phyloP scores from a whole-genome alignment of 2,888 invertebrate genomes.

The Aricia artaxerxes region DNA sequence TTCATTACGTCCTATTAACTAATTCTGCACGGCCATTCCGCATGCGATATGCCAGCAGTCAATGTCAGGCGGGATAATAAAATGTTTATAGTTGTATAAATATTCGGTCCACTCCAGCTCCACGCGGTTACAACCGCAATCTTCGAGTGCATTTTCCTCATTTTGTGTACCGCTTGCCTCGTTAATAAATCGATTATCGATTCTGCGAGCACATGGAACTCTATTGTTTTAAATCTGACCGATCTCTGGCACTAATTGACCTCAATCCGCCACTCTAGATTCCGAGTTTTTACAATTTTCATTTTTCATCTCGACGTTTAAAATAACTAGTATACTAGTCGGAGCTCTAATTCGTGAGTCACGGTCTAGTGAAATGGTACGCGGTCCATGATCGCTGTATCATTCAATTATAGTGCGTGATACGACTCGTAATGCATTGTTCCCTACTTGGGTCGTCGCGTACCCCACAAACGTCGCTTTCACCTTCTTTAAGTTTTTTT shows the following conservation, averaged over 20 bases:
- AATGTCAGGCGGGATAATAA: not conserved
- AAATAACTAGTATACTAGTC: slow-evolving; percentile 70
- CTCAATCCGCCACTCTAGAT: slow-evolving; percentile 62
- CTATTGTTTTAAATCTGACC: slow-evolving; percentile 36
- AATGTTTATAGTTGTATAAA: slow-evolving; percentile 24
- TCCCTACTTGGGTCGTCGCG: slow-evolving; percentile 54
- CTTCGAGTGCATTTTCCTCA: not conserved
- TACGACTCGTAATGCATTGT: slow-evolving; percentile 64
- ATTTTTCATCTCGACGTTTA: slow-evolving; percentile 49
- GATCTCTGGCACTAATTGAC: slow-evolving; percentile 49
- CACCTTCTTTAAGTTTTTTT: slow-evolving; percentile 53
- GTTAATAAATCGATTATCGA: slow-evolving; percentile 25
- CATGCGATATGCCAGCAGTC: not conserved
- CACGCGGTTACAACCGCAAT: not conserved
- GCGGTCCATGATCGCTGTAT: slow-evolving; percentile 63
- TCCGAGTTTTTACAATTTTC: slow-evolving; percentile 48
- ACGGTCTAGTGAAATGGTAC: slow-evolving; percentile 74
- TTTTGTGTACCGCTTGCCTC: not conserved
- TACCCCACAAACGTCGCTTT: slow-evolving; percentile 53
- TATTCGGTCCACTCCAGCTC: not conserved
- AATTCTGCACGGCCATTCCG: slow-evolving; percentile 2
- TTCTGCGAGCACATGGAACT: slow-evolving; percentile 35
- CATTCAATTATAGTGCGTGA: slow-evolving; percentile 72
- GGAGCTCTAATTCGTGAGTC: slow-evolving; percentile 78
- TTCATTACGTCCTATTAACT: slow-evolving; percentile 12